Evolutionary conservation across 2,113 vertebrate genomes (phyloP).

Genomic region (Buteo buteo): DNA sequence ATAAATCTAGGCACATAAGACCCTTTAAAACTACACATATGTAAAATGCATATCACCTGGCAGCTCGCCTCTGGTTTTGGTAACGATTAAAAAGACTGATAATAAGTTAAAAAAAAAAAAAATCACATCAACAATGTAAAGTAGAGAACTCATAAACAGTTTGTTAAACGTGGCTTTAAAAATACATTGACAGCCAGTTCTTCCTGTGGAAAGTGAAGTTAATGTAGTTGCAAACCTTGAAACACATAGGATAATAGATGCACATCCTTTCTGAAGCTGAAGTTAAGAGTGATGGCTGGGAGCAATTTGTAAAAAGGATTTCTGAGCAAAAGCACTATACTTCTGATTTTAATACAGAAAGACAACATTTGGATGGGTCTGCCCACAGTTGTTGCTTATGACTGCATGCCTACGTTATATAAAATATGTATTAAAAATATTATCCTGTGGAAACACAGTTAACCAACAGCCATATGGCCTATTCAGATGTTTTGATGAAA

Average conservation of each 20-base stretch:
- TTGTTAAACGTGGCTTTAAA: neutral
- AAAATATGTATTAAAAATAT: neutral
- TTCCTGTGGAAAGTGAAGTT: neutral
- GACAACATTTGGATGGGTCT: neutral
- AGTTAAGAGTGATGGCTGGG: neutral
- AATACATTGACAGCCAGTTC: neutral
- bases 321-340: neutral
- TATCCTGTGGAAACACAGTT: neutral
- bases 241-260: fast-evolving
- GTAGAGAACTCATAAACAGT: neutral
- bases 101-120: neutral
- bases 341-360: neutral
- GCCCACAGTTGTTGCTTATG: neutral
- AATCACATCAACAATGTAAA: neutral
- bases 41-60: neutral
- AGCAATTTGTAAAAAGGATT: neutral
- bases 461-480: neutral
- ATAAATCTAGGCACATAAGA: neutral
- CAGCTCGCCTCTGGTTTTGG: neutral
- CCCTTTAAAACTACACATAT: neutral
- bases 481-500: neutral
- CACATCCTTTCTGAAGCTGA: neutral
- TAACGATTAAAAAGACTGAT: neutral
- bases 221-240: neutral
- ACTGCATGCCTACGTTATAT: neutral